Conservation (phyloP, 2,888 invertebrate species). For the Malachius bipustulatus region DNA sequence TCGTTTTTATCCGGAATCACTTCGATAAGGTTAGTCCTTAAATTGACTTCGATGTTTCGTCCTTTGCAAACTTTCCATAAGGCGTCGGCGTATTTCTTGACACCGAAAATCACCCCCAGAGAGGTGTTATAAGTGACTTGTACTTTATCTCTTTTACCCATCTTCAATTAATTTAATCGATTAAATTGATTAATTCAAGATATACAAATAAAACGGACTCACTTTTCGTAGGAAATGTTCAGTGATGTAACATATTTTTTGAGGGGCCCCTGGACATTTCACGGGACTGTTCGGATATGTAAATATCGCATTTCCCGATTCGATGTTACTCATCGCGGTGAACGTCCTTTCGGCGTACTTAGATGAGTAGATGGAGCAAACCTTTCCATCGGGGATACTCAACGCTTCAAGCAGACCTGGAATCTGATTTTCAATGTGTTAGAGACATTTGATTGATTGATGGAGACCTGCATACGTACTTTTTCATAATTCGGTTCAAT, state of each 20-base stretch:
- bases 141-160: constrained; percentile 57
- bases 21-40: constrained; percentile 61
- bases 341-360: constrained; percentile 71
- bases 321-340: constrained; percentile 53
- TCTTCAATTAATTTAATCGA: constrained; percentile 36
- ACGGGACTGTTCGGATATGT: constrained; percentile 85
- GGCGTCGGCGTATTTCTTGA: constrained; percentile 83
- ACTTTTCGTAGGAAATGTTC: constrained; percentile 79
- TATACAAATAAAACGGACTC: too few relatives aligned
- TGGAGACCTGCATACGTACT: too few relatives aligned
- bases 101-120: constrained; percentile 82
- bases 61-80: constrained; percentile 62
- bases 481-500: constrained; percentile 65
- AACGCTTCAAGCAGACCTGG: constrained; percentile 75
- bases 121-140: constrained; percentile 77
- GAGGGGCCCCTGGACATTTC: constrained; percentile 97
- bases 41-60: constrained; percentile 69
- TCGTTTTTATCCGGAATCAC: constrained; percentile 55
- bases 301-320: constrained; percentile 76
- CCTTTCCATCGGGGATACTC: constrained; percentile 51
- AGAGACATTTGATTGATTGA: too few relatives aligned
- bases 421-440: too few relatives aligned
- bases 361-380: constrained; percentile 82
- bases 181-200: too few relatives aligned
- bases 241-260: constrained; percentile 87